These are phyloP conservation scores for Ormyrus nitidulus DNA, from an alignment of 2,888 invertebrate genomes.

Conservation along the genomic window DNA sequence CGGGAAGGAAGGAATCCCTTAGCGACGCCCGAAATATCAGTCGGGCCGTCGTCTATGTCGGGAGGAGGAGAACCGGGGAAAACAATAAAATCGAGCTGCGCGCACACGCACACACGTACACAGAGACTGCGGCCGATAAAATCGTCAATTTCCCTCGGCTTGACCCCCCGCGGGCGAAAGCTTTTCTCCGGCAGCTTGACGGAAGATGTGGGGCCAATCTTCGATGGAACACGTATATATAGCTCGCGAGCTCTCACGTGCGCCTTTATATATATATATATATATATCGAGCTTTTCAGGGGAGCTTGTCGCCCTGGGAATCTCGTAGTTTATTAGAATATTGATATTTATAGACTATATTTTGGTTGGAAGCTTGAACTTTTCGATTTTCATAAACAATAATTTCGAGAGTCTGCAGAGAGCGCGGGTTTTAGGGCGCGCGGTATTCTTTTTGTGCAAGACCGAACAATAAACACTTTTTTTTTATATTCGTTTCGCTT, in stretches of 20 bases:
- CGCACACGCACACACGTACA: background rate
- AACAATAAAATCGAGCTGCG: conserved; percentile 52
- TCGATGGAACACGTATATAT: background rate
- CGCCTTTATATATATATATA: background rate
- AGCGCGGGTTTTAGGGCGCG: no score
- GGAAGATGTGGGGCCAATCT: conserved; percentile 16
- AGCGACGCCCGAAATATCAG: conserved; percentile 36
- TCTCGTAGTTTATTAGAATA: no score
- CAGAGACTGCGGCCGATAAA: conserved; percentile 40
- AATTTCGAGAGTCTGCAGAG: no score
- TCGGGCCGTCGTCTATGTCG: background rate
- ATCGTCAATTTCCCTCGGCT: conserved; percentile 51
- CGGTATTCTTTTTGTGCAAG: no score
- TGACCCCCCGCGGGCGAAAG: conserved; percentile 30
- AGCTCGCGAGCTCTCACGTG: no score
- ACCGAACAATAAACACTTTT: no score
- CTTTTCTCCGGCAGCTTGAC: conserved; percentile 1
- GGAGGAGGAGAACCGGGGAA: conserved; percentile 1
- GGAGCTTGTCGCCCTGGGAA: no score
- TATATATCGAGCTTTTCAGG: background rate
- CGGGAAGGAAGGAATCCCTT: conserved; percentile 32
- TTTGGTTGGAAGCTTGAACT: no score
- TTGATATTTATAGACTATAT: no score
- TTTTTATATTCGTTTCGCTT: no score
- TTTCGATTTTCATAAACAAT: no score